Conservation (phyloP, 2,888 invertebrate species). For the Patella pellucida region DNA sequence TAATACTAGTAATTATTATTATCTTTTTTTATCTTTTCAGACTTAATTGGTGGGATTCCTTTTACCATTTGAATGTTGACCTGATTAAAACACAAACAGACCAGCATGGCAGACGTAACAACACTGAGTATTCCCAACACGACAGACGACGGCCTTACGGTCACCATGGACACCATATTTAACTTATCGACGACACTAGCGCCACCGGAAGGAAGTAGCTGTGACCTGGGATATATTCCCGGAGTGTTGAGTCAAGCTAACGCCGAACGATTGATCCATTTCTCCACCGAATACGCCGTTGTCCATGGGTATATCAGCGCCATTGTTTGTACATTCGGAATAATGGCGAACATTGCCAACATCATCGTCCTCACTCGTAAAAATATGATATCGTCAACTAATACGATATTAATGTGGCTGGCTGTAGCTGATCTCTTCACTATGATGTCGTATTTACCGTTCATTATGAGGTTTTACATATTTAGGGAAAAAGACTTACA, state of each 20-base stretch:
- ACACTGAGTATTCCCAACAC: no score
- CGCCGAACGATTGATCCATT: conserved; percentile 40
- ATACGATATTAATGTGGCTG: conserved; percentile 86
- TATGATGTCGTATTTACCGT: conserved; percentile 90
- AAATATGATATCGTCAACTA: conserved; percentile 93
- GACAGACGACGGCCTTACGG: no score
- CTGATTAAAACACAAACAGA: no score
- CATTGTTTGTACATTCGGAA: conserved; percentile 90
- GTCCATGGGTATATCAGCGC: conserved; percentile 89
- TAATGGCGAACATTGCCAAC: conserved; percentile 90
- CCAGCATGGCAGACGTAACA: no score
- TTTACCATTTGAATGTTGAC: no score
- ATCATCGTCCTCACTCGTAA: conserved; percentile 90
- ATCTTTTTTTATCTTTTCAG: no score
- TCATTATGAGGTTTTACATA: conserved; percentile 79
- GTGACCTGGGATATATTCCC: conserved; percentile 25
- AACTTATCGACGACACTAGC: background rate
- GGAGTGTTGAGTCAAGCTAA: conserved; percentile 34
- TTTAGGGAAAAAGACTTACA: conserved; percentile 30
- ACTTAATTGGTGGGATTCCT: no score
- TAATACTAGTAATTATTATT: no score
- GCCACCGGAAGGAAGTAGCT: background rate
- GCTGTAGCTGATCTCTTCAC: conserved; percentile 92
- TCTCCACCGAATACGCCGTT: conserved; percentile 52
- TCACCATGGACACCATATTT: no score